A percentile compares a stretch with the other conserved stretches of the same genome.
Evolutionary conservation across 2,113 vertebrate species (phyloP).

Genomic region (Zapornia atra): DNA sequence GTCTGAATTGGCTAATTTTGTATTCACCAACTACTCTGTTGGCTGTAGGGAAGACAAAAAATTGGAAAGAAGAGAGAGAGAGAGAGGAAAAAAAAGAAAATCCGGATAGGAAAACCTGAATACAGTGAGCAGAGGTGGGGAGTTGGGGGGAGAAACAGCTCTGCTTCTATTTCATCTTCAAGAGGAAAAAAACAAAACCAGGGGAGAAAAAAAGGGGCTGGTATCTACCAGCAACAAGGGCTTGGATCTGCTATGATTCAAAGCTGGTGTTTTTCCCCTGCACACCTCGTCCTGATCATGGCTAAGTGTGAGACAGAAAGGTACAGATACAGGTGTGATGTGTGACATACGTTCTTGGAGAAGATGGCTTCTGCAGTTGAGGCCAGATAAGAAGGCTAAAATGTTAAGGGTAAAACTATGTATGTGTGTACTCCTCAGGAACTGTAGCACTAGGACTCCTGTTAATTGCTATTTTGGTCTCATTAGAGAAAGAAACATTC

Average conservation of each 20-base stretch:
- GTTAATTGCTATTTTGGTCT: slow-evolving; percentile 79
- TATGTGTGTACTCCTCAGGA: not conserved
- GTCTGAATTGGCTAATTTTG: slow-evolving; percentile 56
- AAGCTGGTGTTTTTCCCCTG: not conserved
- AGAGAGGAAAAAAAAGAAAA: not conserved
- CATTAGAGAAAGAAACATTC: slow-evolving; percentile 67
- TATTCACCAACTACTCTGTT: slow-evolving; percentile 32
- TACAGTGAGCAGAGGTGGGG: not conserved
- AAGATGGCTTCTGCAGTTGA: slow-evolving; percentile 1
- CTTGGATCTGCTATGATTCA: not conserved
- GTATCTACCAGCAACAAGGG: not conserved
- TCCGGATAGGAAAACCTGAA: slow-evolving; percentile 21
- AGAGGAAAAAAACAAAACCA: not conserved
- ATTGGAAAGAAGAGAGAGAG: not conserved
- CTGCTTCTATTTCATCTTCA: not conserved
- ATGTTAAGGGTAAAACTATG: not conserved
- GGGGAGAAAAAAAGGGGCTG: not conserved
- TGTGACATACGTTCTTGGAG: not conserved
- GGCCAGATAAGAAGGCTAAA: slow-evolving; percentile 32
- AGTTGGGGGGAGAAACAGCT: not conserved
- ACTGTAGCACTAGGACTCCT: slow-evolving; percentile 44
- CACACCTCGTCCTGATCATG: not conserved
- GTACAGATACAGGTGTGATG: not conserved
- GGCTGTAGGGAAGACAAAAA: not conserved
- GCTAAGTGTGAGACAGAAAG: not conserved